Percentiles rank a stretch among this genome's conserved stretches.
Evolutionary conservation across 2,888 invertebrate species (phyloP).

Genomic region (Punctoribates punctum): DNA sequence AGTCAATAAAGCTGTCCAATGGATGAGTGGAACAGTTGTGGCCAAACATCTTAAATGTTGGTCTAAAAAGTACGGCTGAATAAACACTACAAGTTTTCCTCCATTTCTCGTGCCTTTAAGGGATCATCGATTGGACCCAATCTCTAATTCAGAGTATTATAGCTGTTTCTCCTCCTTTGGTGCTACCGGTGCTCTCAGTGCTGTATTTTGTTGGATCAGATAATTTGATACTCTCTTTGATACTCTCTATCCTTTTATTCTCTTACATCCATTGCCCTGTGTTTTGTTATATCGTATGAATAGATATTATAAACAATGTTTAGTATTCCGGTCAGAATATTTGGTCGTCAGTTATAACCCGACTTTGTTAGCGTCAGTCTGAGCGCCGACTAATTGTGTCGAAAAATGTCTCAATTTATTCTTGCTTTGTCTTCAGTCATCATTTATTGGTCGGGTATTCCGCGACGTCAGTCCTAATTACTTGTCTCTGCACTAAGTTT

Average conservation of each 20-base stretch:
- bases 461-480: background rate
- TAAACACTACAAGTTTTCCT: conserved; percentile 12
- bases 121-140: background rate
- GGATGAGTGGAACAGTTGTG: conserved; percentile 1
- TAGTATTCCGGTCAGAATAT: conserved; percentile 2
- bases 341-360: background rate
- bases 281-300: background rate
- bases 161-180: background rate
- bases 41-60: background rate
- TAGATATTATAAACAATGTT: background rate
- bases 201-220: background rate
- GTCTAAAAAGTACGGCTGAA: background rate
- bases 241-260: background rate
- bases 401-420: background rate
- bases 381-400: background rate
- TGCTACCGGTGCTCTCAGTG: background rate
- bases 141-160: background rate
- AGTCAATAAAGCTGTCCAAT: conserved; percentile 13
- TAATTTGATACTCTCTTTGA: background rate
- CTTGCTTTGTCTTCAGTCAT: background rate
- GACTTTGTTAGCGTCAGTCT: background rate
- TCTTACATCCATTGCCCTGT: background rate
- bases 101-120: conserved; percentile 5
- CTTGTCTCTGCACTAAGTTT: background rate
- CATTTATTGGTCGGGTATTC: too few relatives aligned